phyloP scores from a whole-genome alignment of 2,113 vertebrate genomes.

The Carlito syrichta region DNA sequence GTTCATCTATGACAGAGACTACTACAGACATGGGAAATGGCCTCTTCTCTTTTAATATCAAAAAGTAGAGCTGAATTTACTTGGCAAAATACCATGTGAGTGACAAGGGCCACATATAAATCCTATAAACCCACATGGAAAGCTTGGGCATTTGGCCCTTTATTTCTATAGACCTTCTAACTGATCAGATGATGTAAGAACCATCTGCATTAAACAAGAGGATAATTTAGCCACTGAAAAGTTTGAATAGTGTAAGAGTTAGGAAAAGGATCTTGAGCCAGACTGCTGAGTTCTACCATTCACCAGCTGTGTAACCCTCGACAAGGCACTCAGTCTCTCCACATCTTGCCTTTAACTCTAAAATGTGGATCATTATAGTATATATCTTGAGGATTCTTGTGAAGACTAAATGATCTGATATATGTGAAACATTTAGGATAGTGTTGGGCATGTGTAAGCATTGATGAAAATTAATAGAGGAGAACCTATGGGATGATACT shows the following conservation, averaged over 20 bases:
- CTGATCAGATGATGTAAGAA: not conserved
- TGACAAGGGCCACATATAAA: not conserved
- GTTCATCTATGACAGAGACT: not conserved
- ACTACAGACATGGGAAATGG: not conserved
- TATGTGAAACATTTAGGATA: not conserved
- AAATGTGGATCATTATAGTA: not conserved
- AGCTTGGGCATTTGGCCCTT: not conserved
- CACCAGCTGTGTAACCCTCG: not conserved
- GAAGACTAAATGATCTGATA: not conserved
- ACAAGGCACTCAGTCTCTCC: not conserved
- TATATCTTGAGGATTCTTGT: not conserved
- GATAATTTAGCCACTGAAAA: not conserved
- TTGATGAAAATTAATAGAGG: not conserved
- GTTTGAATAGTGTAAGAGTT: not conserved
- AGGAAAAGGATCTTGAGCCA: not conserved
- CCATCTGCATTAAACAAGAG: not conserved
- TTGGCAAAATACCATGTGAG: not conserved
- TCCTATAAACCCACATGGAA: not conserved
- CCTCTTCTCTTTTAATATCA: not conserved
- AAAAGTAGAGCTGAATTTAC: not conserved
- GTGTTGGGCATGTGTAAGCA: not conserved
- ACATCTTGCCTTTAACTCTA: not conserved
- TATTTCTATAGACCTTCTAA: not conserved
- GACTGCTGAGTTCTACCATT: not conserved
- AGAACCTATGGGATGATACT: not conserved